These are phyloP conservation scores for Pangasius djambal DNA, from an alignment of 2,797 vertebrate genomes.

Conservation along the genomic window DNA sequence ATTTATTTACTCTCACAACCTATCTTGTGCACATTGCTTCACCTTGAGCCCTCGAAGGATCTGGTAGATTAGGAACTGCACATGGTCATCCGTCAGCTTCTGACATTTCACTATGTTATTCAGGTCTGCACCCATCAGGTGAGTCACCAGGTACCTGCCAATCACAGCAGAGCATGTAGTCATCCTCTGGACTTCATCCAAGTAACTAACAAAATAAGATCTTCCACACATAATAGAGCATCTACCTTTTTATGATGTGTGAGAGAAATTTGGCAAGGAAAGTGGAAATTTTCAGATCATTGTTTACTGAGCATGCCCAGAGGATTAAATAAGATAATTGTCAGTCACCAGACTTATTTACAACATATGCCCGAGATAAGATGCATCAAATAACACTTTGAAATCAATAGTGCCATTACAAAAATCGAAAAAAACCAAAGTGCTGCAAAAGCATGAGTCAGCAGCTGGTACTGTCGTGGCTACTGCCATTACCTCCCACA, in stretches of 20 bases:
- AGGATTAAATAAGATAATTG: not conserved
- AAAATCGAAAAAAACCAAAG: not conserved
- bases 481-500: slow-evolving; percentile 26
- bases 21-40: slow-evolving; percentile 34
- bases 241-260: not conserved
- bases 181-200: not conserved
- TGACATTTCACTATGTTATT: slow-evolving; percentile 99
- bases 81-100: slow-evolving; percentile 97
- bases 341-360: not conserved
- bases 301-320: not conserved
- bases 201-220: not conserved
- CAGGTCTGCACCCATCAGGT: slow-evolving; percentile 98
- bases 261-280: not conserved
- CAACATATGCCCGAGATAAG: not conserved
- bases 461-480: slow-evolving; percentile 4
- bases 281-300: not conserved
- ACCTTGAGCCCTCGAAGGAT: slow-evolving; percentile 98
- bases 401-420: not conserved
- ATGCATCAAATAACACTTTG: not conserved
- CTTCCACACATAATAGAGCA: not conserved
- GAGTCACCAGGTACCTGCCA: slow-evolving; percentile 93
- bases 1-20: not conserved
- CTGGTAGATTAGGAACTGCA: slow-evolving; percentile 99
- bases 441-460: slow-evolving; percentile 15
- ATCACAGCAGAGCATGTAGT: slow-evolving; percentile 51